Percentiles rank a stretch among this genome's conserved stretches.
These are phyloP conservation scores for Cordilura impudica DNA, from an alignment of 2,888 invertebrate species.

Conservation along the genomic window DNA sequence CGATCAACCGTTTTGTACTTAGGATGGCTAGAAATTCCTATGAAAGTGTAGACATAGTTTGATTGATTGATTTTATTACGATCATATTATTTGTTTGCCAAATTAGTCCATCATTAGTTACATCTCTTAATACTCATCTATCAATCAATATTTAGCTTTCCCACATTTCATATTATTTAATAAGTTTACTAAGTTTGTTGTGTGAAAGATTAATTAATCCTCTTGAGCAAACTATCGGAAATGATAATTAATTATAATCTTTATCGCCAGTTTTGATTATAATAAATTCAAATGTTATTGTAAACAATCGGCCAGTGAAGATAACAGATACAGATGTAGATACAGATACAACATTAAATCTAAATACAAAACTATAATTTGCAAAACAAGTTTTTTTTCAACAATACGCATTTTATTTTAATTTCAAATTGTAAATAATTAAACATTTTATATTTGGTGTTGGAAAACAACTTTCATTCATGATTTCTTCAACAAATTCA, in stretches of 20 bases:
- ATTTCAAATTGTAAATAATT: slow-evolving; percentile 6
- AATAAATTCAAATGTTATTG: slow-evolving; percentile 48
- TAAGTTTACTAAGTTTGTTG: not conserved
- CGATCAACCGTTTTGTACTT: too few species aligned
- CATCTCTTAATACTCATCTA: not conserved
- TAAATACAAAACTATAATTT: slow-evolving; percentile 47
- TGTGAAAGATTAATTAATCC: slow-evolving; percentile 27
- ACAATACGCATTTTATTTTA: not conserved
- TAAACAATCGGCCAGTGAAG: not conserved
- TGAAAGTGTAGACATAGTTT: too few species aligned
- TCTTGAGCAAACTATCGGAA: slow-evolving; percentile 57
- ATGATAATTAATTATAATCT: slow-evolving; percentile 60
- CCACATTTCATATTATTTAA: slow-evolving; percentile 47
- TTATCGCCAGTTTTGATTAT: slow-evolving; percentile 60
- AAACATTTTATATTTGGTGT: slow-evolving; percentile 3
- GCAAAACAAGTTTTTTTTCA: slow-evolving; percentile 58
- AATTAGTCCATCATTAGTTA: not conserved
- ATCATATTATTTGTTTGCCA: not conserved
- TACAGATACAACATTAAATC: not conserved
- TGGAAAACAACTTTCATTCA: slow-evolving; percentile 56
- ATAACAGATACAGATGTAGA: not conserved
- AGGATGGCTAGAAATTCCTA: too few species aligned
- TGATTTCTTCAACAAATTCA: slow-evolving; percentile 31
- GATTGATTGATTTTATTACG: too few species aligned
- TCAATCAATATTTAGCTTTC: slow-evolving; percentile 30